A percentile compares a stretch with the other conserved stretches of the same genome.
These are phyloP conservation scores for Rhyacophila brunnea DNA, from an alignment of 1,140 invertebrate species.

Conservation along the genomic window DNA sequence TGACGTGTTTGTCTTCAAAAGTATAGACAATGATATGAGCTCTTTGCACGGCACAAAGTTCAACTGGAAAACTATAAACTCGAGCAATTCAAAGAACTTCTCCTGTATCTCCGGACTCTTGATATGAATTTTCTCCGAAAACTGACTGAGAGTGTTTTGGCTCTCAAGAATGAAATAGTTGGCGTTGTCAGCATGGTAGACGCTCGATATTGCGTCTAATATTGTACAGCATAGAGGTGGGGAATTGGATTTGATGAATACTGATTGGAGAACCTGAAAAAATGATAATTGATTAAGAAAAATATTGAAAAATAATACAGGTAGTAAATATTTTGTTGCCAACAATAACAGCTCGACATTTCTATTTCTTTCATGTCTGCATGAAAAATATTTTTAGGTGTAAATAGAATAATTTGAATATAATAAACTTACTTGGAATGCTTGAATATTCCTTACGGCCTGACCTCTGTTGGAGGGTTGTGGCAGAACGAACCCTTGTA, in stretches of 20 bases:
- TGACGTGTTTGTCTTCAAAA: slow-evolving; percentile 82
- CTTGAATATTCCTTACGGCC: slow-evolving; percentile 90
- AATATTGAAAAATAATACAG: too few relatives aligned
- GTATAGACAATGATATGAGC: slow-evolving; percentile 90
- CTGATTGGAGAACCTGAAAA: slow-evolving; percentile 86
- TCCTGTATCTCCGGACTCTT: slow-evolving; percentile 91
- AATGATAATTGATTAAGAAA: slow-evolving; percentile 1
- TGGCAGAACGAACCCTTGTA: slow-evolving; percentile 89
- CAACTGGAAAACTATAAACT: slow-evolving; percentile 95
- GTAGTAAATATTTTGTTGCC: too few relatives aligned
- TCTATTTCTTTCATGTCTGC: too few relatives aligned
- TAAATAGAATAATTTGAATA: too few relatives aligned
- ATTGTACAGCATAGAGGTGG: slow-evolving; percentile 84
- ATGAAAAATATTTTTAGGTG: too few relatives aligned
- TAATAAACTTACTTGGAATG: slow-evolving; percentile 85
- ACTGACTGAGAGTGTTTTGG: slow-evolving; percentile 92
- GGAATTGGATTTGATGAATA: slow-evolving; percentile 88
- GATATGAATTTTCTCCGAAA: slow-evolving; percentile 90
- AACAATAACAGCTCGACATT: too few relatives aligned
- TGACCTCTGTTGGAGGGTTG: slow-evolving; percentile 85
- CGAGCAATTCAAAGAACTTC: slow-evolving; percentile 93
- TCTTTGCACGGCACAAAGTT: slow-evolving; percentile 99
- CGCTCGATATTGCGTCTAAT: slow-evolving; percentile 92
- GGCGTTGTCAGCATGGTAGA: slow-evolving; percentile 96
- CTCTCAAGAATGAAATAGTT: slow-evolving; percentile 99